Evolutionary conservation across 1,140 invertebrate genomes (phyloP).

Genomic region (Lepidurus couesii): DNA sequence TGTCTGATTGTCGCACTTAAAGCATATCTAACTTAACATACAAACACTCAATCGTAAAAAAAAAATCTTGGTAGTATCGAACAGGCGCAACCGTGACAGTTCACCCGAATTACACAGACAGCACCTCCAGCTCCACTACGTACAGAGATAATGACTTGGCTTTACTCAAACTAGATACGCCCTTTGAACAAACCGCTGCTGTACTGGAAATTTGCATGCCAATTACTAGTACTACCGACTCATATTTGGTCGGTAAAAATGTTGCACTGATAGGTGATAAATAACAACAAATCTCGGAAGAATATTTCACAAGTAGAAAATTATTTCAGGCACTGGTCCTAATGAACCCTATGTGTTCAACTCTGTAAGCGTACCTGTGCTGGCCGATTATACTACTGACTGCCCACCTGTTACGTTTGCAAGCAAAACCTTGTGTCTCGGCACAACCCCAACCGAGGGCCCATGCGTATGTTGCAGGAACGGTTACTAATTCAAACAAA

Average conservation of each 20-base stretch:
- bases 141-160: neutral
- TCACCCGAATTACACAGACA: neutral
- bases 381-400: neutral
- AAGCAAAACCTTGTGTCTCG: neutral
- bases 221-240: neutral
- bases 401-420: neutral
- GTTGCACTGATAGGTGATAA: neutral
- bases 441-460: neutral
- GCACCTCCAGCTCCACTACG: neutral
- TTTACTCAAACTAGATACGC: neutral
- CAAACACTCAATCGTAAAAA: neutral
- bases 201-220: neutral
- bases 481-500: neutral
- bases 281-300: neutral
- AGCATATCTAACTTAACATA: neutral
- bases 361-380: neutral
- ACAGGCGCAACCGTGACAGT: neutral
- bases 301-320: neutral
- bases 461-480: neutral
- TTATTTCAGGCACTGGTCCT: neutral
- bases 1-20: no score
- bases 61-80: neutral
- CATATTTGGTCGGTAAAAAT: neutral
- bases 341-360: neutral
- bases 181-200: neutral